phyloP scores from a whole-genome alignment of 1,140 invertebrate species.

The Choristoneura fumiferana region DNA sequence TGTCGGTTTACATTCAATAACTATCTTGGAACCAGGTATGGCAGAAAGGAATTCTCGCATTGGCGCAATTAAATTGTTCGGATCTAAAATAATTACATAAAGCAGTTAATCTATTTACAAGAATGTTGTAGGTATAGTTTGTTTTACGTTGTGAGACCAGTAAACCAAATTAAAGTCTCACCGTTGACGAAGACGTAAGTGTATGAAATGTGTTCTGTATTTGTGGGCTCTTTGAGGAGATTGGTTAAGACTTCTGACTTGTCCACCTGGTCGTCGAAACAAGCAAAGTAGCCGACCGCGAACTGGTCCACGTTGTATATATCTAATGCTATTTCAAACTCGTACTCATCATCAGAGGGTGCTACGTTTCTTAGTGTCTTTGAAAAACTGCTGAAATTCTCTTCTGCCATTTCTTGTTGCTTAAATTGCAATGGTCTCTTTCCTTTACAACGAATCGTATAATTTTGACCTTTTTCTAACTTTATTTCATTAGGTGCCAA shows the following conservation, averaged over 20 bases:
- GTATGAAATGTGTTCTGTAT: slow-evolving; percentile 67
- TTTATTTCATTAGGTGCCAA: slow-evolving; percentile 68
- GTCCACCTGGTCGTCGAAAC: slow-evolving; percentile 63
- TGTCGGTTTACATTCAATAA: slow-evolving; percentile 84
- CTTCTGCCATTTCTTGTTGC: slow-evolving; percentile 60
- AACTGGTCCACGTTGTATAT: slow-evolving; percentile 64
- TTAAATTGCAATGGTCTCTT: slow-evolving; percentile 70
- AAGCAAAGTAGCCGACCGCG: slow-evolving; percentile 82
- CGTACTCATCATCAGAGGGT: slow-evolving; percentile 49
- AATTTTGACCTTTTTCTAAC: slow-evolving; percentile 68
- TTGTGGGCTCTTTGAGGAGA: slow-evolving; percentile 60
- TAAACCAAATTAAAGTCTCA: slow-evolving; percentile 58
- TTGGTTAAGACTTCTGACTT: slow-evolving; percentile 51
- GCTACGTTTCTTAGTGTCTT: slow-evolving; percentile 39
- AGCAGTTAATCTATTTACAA: background rate
- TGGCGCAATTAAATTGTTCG: slow-evolving; percentile 75
- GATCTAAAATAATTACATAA: slow-evolving; percentile 72
- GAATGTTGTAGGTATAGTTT: background rate
- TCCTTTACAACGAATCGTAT: slow-evolving; percentile 75
- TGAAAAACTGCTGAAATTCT: slow-evolving; percentile 39
- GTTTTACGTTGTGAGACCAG: background rate
- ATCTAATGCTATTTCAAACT: slow-evolving; percentile 60
- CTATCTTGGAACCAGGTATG: slow-evolving; percentile 64
- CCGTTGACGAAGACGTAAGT: slow-evolving; percentile 84
- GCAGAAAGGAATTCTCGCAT: slow-evolving; percentile 54